Base-by-base conservation (phyloP, 2,797 vertebrate genomes). In the Falco novaeseelandiae region DNA sequence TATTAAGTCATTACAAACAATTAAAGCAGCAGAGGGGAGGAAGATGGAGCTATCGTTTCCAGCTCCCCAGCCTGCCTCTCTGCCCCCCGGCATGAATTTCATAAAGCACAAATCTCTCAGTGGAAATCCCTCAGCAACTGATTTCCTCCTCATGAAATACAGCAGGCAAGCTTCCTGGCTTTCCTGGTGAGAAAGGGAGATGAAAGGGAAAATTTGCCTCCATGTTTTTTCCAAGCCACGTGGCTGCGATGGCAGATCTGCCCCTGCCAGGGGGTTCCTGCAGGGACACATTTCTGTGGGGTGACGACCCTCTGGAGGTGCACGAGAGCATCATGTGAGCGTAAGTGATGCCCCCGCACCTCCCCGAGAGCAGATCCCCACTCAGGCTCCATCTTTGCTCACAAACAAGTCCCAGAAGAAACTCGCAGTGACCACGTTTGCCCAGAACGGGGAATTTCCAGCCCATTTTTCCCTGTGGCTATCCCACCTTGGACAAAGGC, bases 1-100 rank as follows among this genome's bases (percentile, higher is more conserved):
- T 89, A 74, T 95, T 95, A 95, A 96, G 91, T 93, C 94, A 89
- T 95, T 95, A 93, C 65, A 94, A 95, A 92, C 90, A 92, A 93
- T 95, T 97, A 97, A 92, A 92, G 81, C 74, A 92, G 86, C 88
- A 58, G 71, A 97, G 95, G 71, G 42, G 62, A 92, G 10, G 76
- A 81, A 23, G 76, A 38, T 1, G 3, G 69, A 6, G 3, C 16
- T 26, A 14, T 48, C 8, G 0, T 77, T 90, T 70, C 84, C 74
- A 85, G 72, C 38, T 83, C 77, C 72, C 65, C 59, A 38, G 42
- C 34, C 58, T 51, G 52, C 40, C 49, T 72, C 70, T 78, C 83
- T 81, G 92, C 51, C 83, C 76, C 61, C 15, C 0, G 5, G 82
- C 87, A 74, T 22, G 40, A 95, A 93, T 88, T 86, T 93, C 82